Base-by-base conservation (phyloP, 2,888 invertebrate species). In the Aproaerema taeniolella region DNA sequence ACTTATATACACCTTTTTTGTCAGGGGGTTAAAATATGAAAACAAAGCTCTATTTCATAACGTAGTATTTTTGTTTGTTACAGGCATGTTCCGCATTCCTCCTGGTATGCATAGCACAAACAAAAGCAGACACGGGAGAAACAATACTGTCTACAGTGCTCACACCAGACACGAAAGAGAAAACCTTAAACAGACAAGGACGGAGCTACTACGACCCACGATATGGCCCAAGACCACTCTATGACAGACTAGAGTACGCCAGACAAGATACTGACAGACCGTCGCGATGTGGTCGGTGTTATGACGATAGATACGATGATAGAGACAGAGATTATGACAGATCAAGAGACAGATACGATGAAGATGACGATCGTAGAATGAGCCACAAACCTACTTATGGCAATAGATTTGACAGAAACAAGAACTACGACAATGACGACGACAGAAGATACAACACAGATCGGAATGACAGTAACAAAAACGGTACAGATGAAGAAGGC, bases 161-260 rank as follows among this genome's bases (percentile, higher is more conserved):
- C 28, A 66, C 59, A 2, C 66, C 75, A 17, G 52, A 39, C 37
- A 39, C 50, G 9, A 48, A 50, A 2, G 59, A 63, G 3, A 68
- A 65, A 16, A 41, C 47, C 25, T 46, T 70, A n/a, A 69, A 60
- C 7, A 58, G 85, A 0, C 76, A 75, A 44, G 69, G 72, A 16
- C 67, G 81, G 16, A 81, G 83, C 41, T 85, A 82, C 52, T 81
- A 83, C 38, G 73, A 76, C 50, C 74, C 71, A 14, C 61, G 77
- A 42, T 80, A 78, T 48, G 71, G 72, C 1, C 49, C 60, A 0
- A 58, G 75, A 30, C 79, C 77, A 0, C 11, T 50, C 1, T 72
- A 71, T 44, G 79, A 74, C n/a, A 59, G 80, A 37, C 41, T 65
- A 40, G 64, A 66, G 12, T 62, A 62, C 36, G 61, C 61, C 7